These are phyloP conservation scores for Actinia equina DNA, from an alignment of 64 coral and sea anemone species.

Conservation along the genomic window DNA sequence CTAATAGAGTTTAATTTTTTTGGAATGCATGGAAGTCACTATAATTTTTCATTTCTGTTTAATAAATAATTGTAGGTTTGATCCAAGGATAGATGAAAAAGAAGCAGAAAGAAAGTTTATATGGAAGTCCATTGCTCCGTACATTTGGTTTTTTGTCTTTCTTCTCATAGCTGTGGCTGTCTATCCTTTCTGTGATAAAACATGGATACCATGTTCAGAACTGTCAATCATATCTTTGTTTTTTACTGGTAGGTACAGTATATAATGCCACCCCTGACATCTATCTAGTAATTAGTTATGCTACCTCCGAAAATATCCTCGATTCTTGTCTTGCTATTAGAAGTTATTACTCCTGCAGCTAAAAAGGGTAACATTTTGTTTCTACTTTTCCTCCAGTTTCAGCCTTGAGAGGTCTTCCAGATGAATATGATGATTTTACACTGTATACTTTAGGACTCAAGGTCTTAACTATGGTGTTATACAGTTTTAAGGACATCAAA, in stretches of 20 bases:
- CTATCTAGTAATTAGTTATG: too few relatives aligned
- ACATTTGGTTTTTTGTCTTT: slow-evolving; percentile 68
- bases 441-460: slow-evolving; percentile 85
- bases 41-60: too few relatives aligned
- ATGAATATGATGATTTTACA: slow-evolving; percentile 83
- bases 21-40: too few relatives aligned
- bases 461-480: slow-evolving; percentile 52
- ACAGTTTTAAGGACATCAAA: slow-evolving; percentile 49
- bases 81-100: slow-evolving; percentile 52
- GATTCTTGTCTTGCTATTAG: too few relatives aligned
- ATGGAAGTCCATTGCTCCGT: slow-evolving; percentile 69
- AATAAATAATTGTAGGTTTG: slow-evolving; percentile 41
- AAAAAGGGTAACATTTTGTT: neutral
- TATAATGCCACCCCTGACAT: too few relatives aligned
- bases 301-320: too few relatives aligned
- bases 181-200: slow-evolving; percentile 65
- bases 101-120: slow-evolving; percentile 84
- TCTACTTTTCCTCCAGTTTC: slow-evolving; percentile 46
- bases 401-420: slow-evolving; percentile 69
- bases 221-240: slow-evolving; percentile 69
- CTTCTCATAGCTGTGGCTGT: slow-evolving; percentile 64
- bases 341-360: too few relatives aligned
- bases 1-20: too few relatives aligned
- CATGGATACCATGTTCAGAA: slow-evolving; percentile 82
- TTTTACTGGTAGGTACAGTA: slow-evolving; percentile 58